Percentiles rank a stretch among this genome's conserved stretches.
Conservation (phyloP, 1,140 invertebrate species). For the Eubasilissa regina region DNA sequence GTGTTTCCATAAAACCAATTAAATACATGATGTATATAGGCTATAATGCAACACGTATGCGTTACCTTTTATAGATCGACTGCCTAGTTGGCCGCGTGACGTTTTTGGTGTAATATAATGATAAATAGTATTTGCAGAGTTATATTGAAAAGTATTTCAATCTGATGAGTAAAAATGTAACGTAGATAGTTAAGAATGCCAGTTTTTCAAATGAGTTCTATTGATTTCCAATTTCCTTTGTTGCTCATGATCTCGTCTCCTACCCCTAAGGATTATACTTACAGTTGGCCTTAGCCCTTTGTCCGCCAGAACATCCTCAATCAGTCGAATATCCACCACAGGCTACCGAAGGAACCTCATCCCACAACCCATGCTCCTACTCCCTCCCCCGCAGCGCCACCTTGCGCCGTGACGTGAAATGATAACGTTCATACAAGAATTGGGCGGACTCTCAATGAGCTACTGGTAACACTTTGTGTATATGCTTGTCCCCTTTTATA, state of each 20-base stretch:
- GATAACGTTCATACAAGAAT: slow-evolving; percentile 58
- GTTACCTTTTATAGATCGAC: too few species aligned
- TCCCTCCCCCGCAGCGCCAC: slow-evolving; percentile 12
- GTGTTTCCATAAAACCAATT: too few species aligned
- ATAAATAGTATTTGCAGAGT: too few species aligned
- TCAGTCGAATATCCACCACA: slow-evolving; percentile 21
- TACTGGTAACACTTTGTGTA: slow-evolving; percentile 58
- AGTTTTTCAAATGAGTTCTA: too few species aligned
- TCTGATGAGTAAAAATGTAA: too few species aligned
- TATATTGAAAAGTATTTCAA: too few species aligned
- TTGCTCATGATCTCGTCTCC: neutral
- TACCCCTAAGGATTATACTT: neutral
- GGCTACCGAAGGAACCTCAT: neutral
- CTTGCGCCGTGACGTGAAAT: slow-evolving; percentile 49
- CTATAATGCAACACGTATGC: too few species aligned
- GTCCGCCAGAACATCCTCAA: slow-evolving; percentile 33
- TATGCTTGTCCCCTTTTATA: slow-evolving; percentile 58
- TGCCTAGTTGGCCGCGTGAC: too few species aligned
- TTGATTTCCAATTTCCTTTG: too few species aligned
- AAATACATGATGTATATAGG: too few species aligned
- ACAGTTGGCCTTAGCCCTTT: slow-evolving; percentile 7
- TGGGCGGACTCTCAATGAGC: slow-evolving; percentile 59
- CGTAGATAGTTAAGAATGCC: too few species aligned
- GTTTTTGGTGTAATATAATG: too few species aligned
- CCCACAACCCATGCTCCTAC: neutral